Evolutionary conservation across 2,797 vertebrate genomes (phyloP).

Genomic region (Trichosurus vulpecula): DNA sequence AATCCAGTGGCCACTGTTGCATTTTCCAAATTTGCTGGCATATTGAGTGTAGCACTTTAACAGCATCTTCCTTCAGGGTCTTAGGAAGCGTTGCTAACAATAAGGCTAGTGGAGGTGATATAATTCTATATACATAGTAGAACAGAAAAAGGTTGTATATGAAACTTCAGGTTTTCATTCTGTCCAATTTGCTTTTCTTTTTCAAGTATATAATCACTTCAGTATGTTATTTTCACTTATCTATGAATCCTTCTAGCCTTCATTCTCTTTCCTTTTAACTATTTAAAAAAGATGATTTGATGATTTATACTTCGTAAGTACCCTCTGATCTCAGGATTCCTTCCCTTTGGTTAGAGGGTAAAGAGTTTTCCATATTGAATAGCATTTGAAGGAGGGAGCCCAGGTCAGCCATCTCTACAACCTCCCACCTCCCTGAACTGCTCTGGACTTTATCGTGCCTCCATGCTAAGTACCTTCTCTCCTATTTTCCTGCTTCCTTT

Average conservation of each 20-base stretch:
- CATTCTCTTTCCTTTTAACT: neutral
- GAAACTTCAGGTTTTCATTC: neutral
- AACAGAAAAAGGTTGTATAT: neutral
- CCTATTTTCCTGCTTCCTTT: neutral
- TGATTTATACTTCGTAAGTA: neutral
- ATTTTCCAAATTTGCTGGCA: neutral
- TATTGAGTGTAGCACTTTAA: neutral
- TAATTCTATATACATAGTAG: neutral
- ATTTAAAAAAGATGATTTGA: neutral
- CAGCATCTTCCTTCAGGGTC: neutral
- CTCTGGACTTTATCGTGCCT: neutral
- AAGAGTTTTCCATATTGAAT: too few relatives aligned
- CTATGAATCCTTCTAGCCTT: too few relatives aligned
- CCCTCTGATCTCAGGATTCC: neutral
- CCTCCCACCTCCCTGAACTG: neutral
- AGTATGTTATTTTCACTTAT: neutral
- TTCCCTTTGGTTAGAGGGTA: neutral
- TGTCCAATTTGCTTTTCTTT: neutral
- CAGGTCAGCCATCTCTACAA: neutral
- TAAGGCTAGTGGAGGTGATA: neutral
- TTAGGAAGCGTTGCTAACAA: neutral
- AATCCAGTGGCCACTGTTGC: neutral
- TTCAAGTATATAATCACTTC: neutral
- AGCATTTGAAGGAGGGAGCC: neutral
- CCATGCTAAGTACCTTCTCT: neutral